Percentiles rank a stretch among this genome's conserved stretches.
Conservation (phyloP, 2,797 vertebrate genomes). For the Thalassophryne amazonica region DNA sequence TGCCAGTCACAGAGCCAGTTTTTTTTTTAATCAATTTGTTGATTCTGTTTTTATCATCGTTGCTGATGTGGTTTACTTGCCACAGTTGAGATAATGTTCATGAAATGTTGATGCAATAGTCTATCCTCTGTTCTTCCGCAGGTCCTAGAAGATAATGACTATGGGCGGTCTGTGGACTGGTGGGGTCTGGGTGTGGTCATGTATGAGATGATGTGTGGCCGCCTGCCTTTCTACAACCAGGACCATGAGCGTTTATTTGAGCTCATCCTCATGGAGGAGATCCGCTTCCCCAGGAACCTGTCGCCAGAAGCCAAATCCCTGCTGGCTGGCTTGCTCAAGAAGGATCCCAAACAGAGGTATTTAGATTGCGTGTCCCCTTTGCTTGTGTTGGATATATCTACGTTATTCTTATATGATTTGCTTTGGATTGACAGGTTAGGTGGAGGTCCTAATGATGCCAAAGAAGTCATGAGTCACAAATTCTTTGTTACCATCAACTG, state of each 20-base stretch:
- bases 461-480: constrained; percentile 88
- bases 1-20: no score
- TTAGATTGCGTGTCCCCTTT: neutral
- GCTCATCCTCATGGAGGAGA: constrained; percentile 90
- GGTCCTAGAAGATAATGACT: constrained; percentile 90
- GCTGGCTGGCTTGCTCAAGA: constrained; percentile 84
- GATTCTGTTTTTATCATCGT: no score
- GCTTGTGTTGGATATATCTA: neutral
- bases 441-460: constrained; percentile 83
- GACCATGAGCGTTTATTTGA: constrained; percentile 90
- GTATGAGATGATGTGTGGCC: constrained; percentile 91
- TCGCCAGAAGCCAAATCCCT: constrained; percentile 82
- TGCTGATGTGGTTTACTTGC: no score
- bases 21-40: no score
- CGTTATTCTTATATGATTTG: neutral
- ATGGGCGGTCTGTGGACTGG: constrained; percentile 88
- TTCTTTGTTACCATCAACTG: constrained; percentile 85
- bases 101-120: neutral
- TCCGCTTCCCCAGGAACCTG: constrained; percentile 84
- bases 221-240: constrained; percentile 89
- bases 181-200: constrained; percentile 91
- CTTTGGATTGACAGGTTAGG: constrained; percentile 78
- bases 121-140: constrained; percentile 27
- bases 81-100: neutral
- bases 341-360: constrained; percentile 88